Evolutionary conservation across 2,888 invertebrate species (phyloP).

Genomic region (Unio pictorum): DNA sequence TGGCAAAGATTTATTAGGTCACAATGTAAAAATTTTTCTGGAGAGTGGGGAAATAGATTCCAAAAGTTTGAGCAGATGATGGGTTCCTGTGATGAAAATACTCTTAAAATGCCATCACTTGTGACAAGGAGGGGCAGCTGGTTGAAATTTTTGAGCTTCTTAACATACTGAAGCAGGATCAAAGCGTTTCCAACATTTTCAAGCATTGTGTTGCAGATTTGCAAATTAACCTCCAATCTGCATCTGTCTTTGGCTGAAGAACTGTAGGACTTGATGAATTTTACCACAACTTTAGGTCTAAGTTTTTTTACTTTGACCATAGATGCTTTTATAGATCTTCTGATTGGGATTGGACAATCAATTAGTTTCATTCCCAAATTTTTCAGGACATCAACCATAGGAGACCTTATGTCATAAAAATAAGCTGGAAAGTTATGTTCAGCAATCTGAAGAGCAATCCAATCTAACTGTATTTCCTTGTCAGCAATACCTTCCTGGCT

Average conservation of each 20-base stretch:
- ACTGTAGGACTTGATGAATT: conserved; percentile 10
- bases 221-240: not conserved
- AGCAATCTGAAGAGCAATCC: too few species aligned
- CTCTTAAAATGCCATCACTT: conserved; percentile 6
- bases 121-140: conserved; percentile 17
- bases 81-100: conserved; percentile 1
- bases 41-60: conserved; percentile 6
- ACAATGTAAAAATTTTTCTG: conserved; percentile 5
- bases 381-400: not conserved
- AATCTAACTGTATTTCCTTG: too few species aligned
- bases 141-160: conserved; percentile 5
- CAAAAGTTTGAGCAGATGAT: conserved; percentile 7
- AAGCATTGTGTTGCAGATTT: not conserved
- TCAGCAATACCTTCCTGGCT: too few species aligned
- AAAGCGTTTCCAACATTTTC: conserved; percentile 2
- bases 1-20: not conserved
- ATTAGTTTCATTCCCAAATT: conserved; percentile 15
- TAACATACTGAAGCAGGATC: conserved; percentile 7
- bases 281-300: not conserved
- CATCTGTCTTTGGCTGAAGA: too few species aligned
- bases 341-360: conserved; percentile 10
- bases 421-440: too few species aligned
- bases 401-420: too few species aligned
- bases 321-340: conserved; percentile 6
- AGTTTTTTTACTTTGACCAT: not conserved